Evolutionary conservation across 2,113 vertebrate genomes (phyloP).

Genomic region (Datnioides undecimradiatus): DNA sequence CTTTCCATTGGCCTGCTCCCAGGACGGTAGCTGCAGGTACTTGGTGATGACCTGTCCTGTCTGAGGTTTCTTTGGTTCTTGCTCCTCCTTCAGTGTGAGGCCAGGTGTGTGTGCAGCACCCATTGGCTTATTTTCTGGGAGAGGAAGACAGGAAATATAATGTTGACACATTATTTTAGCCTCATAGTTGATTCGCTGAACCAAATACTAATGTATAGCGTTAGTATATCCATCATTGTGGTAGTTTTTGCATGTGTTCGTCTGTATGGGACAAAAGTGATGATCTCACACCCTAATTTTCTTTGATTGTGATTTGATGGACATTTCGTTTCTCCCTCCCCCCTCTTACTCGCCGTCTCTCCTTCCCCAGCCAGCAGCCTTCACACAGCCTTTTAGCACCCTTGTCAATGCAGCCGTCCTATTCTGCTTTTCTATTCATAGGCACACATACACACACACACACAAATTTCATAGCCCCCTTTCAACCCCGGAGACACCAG

Average conservation of each 20-base stretch:
- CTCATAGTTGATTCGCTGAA: neutral
- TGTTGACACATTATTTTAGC: no score
- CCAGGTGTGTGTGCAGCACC: neutral
- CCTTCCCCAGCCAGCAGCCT: slow-evolving; percentile 85
- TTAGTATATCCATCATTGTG: neutral
- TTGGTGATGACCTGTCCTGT: slow-evolving; percentile 63
- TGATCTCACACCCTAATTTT: slow-evolving; percentile 13
- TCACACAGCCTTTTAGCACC: slow-evolving; percentile 95
- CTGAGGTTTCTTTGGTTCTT: slow-evolving; percentile 62
- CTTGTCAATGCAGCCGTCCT: slow-evolving; percentile 87
- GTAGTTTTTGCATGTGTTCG: neutral
- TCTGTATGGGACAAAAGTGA: neutral
- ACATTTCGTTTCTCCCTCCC: slow-evolving; percentile 84
- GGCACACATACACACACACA: slow-evolving; percentile 35
- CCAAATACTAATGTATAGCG: neutral
- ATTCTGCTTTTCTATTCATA: slow-evolving; percentile 77
- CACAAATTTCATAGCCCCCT: slow-evolving; percentile 56
- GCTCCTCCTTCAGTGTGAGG: neutral
- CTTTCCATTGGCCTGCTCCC: slow-evolving; percentile 70
- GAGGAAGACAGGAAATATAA: neutral
- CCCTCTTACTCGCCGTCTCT: slow-evolving; percentile 65
- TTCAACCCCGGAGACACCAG: slow-evolving; percentile 89
- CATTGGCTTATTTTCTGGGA: neutral
- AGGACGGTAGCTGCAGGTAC: slow-evolving; percentile 49
- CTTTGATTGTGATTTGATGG: slow-evolving; percentile 85